These are phyloP conservation scores for Mugil cephalus DNA, from an alignment of 2,113 vertebrate species.

Conservation along the genomic window DNA sequence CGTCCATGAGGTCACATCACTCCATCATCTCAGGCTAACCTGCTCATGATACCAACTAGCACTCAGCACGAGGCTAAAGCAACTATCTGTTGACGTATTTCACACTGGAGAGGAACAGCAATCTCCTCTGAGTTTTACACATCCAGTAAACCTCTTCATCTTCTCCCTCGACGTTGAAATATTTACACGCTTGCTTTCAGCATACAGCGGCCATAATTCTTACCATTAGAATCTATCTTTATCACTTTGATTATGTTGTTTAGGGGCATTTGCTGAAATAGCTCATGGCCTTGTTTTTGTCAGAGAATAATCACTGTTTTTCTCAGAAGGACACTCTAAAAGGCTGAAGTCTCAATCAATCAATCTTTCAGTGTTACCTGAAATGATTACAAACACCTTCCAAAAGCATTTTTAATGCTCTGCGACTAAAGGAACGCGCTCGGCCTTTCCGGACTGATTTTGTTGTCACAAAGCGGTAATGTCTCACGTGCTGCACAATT, in stretches of 20 bases:
- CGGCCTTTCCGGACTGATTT: constrained; percentile 14
- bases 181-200: background rate
- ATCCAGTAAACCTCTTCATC: background rate
- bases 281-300: constrained; percentile 4
- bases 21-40: too few relatives aligned
- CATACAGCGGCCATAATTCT: background rate
- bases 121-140: background rate
- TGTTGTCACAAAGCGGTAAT: constrained; percentile 33
- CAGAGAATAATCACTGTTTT: constrained; percentile 10
- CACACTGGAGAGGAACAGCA: background rate
- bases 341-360: background rate
- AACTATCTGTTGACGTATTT: background rate
- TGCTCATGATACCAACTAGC: too few relatives aligned
- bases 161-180: background rate
- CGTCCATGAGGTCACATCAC: too few relatives aligned
- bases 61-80: too few relatives aligned
- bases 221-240: background rate
- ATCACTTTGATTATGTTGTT: background rate
- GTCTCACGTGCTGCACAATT: constrained; percentile 46
- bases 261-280: constrained; percentile 5
- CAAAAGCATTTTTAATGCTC: constrained; percentile 2
- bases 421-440: background rate
- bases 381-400: constrained; percentile 15
- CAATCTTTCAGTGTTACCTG: constrained; percentile 15
- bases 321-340: background rate